phyloP scores from a whole-genome alignment of 1,140 invertebrate genomes.

The Zaprionus davidi region DNA sequence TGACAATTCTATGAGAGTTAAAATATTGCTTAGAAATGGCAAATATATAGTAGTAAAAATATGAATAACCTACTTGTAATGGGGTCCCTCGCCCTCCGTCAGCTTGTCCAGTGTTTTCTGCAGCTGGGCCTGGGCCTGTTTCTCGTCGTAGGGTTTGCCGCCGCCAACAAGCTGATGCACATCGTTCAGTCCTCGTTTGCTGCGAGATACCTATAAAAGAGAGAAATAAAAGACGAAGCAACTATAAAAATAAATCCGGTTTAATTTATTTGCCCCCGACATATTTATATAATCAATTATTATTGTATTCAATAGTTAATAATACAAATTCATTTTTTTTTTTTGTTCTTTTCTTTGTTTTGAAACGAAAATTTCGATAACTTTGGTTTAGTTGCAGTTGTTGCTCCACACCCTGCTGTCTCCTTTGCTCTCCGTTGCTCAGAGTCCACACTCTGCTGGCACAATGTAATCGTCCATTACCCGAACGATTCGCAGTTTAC shows the following conservation, averaged over 20 bases:
- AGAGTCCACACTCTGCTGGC: conserved; percentile 58
- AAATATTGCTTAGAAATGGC: neutral
- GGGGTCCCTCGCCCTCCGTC: conserved; percentile 71
- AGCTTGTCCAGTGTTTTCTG: conserved; percentile 68
- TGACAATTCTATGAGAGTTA: conserved; percentile 52
- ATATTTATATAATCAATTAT: neutral
- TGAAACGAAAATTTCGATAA: conserved; percentile 1
- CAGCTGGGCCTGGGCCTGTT: conserved; percentile 64
- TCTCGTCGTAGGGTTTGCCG: conserved; percentile 47
- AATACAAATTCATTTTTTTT: too few species aligned
- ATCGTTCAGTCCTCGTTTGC: conserved; percentile 52
- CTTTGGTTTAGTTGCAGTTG: neutral
- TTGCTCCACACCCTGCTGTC: neutral
- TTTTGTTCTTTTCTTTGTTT: neutral
- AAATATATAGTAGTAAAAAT: neutral
- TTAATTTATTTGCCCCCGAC: neutral
- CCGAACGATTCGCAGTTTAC: conserved; percentile 54
- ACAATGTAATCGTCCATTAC: conserved; percentile 65
- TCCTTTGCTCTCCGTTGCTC: neutral
- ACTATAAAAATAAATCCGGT: neutral
- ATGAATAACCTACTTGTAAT: conserved; percentile 56
- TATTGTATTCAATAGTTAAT: neutral
- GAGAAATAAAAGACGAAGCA: neutral
- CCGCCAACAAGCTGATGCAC: conserved; percentile 35
- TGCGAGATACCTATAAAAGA: conserved; percentile 51